A percentile compares a stretch with the other conserved stretches of the same genome.
phyloP scores from a whole-genome alignment of 2,797 vertebrate species.

The Acrossocheilus wenchowensis region DNA sequence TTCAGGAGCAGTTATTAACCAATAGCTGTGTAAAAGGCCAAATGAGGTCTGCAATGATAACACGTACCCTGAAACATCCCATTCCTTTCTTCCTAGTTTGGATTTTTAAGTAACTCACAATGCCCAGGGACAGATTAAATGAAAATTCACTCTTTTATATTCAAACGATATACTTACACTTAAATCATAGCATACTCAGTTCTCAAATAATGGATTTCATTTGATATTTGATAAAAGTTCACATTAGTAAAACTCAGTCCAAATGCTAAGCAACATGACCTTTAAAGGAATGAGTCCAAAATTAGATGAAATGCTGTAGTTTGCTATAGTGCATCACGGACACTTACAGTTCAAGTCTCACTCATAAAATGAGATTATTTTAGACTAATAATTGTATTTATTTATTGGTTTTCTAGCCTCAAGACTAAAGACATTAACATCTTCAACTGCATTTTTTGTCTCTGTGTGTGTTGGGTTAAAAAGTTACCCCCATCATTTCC shows the following conservation, averaged over 20 bases:
- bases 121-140: neutral
- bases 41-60: neutral
- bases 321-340: neutral
- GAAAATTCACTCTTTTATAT: neutral
- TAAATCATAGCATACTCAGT: neutral
- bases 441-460: neutral
- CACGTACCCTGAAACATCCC: neutral
- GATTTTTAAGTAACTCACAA: slow-evolving; percentile 11
- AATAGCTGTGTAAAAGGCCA: neutral
- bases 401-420: neutral
- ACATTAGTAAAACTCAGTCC: neutral
- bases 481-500: neutral
- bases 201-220: neutral
- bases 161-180: neutral
- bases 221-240: neutral
- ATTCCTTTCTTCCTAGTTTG: neutral
- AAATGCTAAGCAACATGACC: neutral
- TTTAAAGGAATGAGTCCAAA: neutral
- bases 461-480: neutral
- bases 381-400: neutral
- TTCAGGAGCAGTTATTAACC: neutral
- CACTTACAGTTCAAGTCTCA: neutral
- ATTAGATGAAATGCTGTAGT: neutral
- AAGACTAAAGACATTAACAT: neutral
- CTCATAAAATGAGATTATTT: neutral